These are phyloP conservation scores for Loris lydekkerianus DNA, from an alignment of 2,797 vertebrate species.

Conservation along the genomic window DNA sequence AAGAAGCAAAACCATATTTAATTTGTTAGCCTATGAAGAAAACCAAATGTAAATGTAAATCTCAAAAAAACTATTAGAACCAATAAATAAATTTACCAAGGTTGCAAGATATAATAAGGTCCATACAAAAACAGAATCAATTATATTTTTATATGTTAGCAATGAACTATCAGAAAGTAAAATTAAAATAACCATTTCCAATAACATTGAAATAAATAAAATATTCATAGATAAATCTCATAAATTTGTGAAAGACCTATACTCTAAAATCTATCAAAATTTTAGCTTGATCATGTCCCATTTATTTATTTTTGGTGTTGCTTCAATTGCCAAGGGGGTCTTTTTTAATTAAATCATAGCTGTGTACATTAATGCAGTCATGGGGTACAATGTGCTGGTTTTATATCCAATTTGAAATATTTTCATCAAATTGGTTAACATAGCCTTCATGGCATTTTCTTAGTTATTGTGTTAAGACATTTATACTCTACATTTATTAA, in stretches of 20 bases:
- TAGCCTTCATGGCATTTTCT: no score
- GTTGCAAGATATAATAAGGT: background rate
- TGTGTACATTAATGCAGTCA: no score
- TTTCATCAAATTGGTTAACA: no score
- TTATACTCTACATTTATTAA: no score
- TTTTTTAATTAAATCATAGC: no score
- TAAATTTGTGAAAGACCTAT: background rate
- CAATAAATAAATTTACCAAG: background rate
- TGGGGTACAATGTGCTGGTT: no score
- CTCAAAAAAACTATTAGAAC: background rate
- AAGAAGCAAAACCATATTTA: background rate
- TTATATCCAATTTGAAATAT: no score
- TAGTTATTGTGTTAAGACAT: no score
- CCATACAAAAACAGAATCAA: background rate
- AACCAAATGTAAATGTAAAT: background rate
- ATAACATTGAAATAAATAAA: background rate
- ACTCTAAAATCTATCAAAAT: background rate
- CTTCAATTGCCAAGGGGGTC: no score
- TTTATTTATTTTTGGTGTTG: no score
- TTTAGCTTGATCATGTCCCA: background rate
- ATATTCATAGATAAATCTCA: background rate
- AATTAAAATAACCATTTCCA: background rate
- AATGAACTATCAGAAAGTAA: background rate
- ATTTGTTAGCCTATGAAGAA: background rate
- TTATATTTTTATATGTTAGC: background rate